Evolutionary conservation across 2,113 vertebrate species (phyloP).

Genomic region (Eulacestoma nigropectus): DNA sequence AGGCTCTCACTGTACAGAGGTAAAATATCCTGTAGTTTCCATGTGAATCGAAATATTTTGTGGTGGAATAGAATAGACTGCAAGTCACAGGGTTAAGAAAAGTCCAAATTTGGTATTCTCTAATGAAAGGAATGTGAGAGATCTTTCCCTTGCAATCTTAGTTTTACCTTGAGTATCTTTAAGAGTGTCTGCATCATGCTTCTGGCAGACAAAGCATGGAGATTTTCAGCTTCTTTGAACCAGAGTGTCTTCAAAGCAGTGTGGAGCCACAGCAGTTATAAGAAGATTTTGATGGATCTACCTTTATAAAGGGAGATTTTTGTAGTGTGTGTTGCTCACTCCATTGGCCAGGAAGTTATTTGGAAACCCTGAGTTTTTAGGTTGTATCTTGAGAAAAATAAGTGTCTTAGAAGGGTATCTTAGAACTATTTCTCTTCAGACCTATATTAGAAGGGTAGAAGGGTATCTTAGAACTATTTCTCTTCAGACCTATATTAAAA

Average conservation of each 20-base stretch:
- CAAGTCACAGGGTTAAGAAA: neutral
- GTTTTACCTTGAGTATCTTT: neutral
- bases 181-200: neutral
- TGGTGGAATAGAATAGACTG: neutral
- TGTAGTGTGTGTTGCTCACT: neutral
- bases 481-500: neutral
- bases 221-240: neutral
- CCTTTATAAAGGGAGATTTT: neutral
- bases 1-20: slow-evolving; percentile 75
- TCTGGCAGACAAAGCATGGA: neutral
- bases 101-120: fast-evolving
- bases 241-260: neutral
- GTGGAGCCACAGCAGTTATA: neutral
- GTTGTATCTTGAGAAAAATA: neutral
- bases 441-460: fast-evolving
- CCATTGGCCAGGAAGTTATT: neutral
- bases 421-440: neutral
- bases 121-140: neutral
- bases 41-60: neutral
- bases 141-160: neutral
- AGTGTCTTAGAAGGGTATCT: neutral
- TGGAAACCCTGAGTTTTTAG: neutral
- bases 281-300: neutral
- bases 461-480: neutral
- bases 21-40: slow-evolving; percentile 32